Base-by-base conservation (phyloP, 2,113 vertebrate species). In the Epinephelus lanceolatus region DNA sequence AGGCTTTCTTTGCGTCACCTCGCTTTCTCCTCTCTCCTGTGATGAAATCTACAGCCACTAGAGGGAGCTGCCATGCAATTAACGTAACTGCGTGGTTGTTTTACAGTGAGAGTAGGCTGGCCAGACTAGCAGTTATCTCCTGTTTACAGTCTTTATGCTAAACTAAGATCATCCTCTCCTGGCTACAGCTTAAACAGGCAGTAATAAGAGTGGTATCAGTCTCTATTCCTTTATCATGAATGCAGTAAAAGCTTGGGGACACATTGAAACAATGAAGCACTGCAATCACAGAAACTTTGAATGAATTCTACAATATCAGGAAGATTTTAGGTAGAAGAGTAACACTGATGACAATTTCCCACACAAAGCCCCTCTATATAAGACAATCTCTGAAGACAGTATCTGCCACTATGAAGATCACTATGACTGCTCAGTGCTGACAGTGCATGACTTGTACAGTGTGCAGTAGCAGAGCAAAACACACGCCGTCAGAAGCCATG, bases 401-500 rank as follows among this genome's bases (percentile, higher is more conserved):
- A 33, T 65, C 19, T 62, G 69, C 7, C 79, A 12, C 11, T 14
- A 1, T 62, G 1, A 61, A 49, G 21, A 84, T 62, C 52, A 71
- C 18, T 17, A 49, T 2, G 2, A 8, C 33, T 5, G 59, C 42
- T 27, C 57, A 25, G 57, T 56, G 72, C 65, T 76, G 63, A 66
- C 60, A 61, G 49, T 5, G n/a, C 63, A 42, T 12, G 55, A 37
- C 65, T 51, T 17, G 47, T 15, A 40, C 21, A 60, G 37, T 19
- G 61, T 27, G 3, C 57, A 56, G 49, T 73, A 71, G 87, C 74
- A 40, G 45, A 84, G 62, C 66, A 27, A 9, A 55, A 49, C 17
- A 2, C 57, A 61, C 23, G 21, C 77, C 78, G 15, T 74, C 73
- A 73, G 61, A 84, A 67, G 73, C 63, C 82, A 72, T 61, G 81